Evolutionary conservation across 2,797 vertebrate genomes (phyloP).

Genomic region (Chlorospingus flavigularis): DNA sequence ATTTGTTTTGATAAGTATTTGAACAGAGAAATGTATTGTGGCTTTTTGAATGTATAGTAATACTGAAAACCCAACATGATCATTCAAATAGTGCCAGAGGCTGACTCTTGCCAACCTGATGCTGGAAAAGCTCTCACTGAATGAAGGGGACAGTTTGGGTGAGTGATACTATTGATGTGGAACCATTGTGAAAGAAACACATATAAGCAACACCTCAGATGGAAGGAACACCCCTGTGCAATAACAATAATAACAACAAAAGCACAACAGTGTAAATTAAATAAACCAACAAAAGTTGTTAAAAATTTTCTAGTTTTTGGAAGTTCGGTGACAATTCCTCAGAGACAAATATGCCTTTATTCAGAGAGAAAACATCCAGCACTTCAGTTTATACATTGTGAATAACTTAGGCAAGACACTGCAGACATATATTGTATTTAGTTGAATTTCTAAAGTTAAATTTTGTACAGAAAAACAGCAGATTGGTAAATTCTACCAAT

Average conservation of each 20-base stretch:
- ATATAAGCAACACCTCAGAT: neutral
- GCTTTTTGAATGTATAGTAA: conserved; percentile 66
- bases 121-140: neutral
- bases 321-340: neutral
- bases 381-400: neutral
- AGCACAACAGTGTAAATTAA: neutral
- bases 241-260: neutral
- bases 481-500: neutral
- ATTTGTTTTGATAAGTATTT: conserved; percentile 56
- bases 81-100: neutral
- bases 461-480: neutral
- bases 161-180: neutral
- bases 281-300: neutral
- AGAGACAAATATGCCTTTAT: neutral
- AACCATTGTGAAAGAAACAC: neutral
- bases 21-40: conserved; percentile 42
- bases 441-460: neutral
- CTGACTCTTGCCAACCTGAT: neutral
- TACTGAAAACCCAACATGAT: neutral
- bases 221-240: neutral
- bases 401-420: neutral
- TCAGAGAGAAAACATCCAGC: neutral
- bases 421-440: neutral
- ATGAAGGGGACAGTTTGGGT: neutral
- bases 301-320: neutral